A percentile compares a stretch with the other conserved stretches of the same genome.
These are phyloP conservation scores for Bufotes viridis DNA, from an alignment of 2,797 vertebrate species.

Conservation along the genomic window DNA sequence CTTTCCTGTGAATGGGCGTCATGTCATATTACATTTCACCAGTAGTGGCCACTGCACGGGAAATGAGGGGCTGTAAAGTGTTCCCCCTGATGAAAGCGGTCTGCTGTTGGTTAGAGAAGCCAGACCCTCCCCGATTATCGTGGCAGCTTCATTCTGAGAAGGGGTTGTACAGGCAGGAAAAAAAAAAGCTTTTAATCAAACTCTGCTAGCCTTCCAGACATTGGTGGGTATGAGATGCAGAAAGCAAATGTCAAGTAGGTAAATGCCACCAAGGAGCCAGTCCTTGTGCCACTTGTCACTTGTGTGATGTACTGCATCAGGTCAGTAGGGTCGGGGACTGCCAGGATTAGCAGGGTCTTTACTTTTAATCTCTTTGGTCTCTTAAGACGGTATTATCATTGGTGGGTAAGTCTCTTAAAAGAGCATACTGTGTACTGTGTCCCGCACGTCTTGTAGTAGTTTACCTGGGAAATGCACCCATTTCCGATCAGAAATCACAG, in stretches of 20 bases:
- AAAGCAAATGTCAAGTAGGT: too few species aligned
- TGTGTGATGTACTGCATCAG: neutral
- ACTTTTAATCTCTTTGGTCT: conserved; percentile 49
- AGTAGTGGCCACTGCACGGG: neutral
- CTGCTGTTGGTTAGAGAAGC: neutral
- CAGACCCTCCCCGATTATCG: too few species aligned
- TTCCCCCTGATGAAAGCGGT: neutral
- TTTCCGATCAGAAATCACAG: neutral
- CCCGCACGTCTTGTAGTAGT: neutral
- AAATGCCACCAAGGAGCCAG: too few species aligned
- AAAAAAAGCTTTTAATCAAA: too few species aligned
- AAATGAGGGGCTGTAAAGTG: neutral
- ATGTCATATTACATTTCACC: too few species aligned
- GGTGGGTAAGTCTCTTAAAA: conserved; percentile 53
- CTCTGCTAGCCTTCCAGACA: too few species aligned
- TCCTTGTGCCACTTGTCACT: neutral
- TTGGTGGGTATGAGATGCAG: too few species aligned
- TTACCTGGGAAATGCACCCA: neutral
- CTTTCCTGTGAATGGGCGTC: too few species aligned
- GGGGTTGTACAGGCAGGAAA: too few species aligned
- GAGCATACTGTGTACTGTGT: conserved; percentile 28
- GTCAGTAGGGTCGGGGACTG: conserved; percentile 29
- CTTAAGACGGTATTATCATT: conserved; percentile 50
- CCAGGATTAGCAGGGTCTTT: conserved; percentile 40
- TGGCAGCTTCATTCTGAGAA: too few species aligned